phyloP scores from a whole-genome alignment of 2,888 invertebrate genomes.

The Subacronicta megacephala region DNA sequence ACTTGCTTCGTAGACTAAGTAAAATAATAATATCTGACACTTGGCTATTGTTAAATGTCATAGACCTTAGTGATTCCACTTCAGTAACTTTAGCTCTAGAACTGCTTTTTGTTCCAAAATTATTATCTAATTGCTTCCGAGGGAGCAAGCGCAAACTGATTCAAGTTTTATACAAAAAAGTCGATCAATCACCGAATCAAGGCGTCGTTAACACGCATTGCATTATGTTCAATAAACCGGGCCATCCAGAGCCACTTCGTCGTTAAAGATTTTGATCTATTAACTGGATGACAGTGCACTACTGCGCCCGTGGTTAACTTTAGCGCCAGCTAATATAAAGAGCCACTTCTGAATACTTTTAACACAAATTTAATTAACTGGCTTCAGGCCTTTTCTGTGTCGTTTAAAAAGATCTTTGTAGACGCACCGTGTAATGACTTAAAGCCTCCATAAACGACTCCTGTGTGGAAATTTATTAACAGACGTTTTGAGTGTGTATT shows the following conservation, averaged over 20 bases:
- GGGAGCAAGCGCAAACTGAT: conserved; percentile 76
- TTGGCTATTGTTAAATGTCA: conserved; percentile 44
- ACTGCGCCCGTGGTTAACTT: conserved; percentile 74
- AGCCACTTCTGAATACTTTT: conserved; percentile 77
- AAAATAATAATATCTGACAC: conserved; percentile 33
- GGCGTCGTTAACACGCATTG: conserved; percentile 84
- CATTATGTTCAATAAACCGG: conserved; percentile 83
- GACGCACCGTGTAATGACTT: conserved; percentile 85
- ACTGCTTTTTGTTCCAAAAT: conserved; percentile 51
- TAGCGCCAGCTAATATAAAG: conserved; percentile 84
- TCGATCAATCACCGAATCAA: conserved; percentile 86
- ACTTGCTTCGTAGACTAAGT: conserved; percentile 16
- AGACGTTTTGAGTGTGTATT: conserved; percentile 75
- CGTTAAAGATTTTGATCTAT: conserved; percentile 87
- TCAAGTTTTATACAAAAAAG: conserved; percentile 75
- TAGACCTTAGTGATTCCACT: conserved; percentile 42
- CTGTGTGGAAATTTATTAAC: conserved; percentile 85
- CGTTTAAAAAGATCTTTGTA: conserved; percentile 84
- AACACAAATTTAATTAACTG: conserved; percentile 89
- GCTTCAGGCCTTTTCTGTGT: conserved; percentile 77
- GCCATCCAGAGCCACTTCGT: conserved; percentile 79
- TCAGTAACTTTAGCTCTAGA: conserved; percentile 35
- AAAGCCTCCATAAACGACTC: conserved; percentile 83
- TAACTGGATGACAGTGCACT: conserved; percentile 82
- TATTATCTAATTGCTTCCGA: conserved; percentile 74